phyloP scores from a whole-genome alignment of 2,888 invertebrate genomes.

The Taenaris catops region DNA sequence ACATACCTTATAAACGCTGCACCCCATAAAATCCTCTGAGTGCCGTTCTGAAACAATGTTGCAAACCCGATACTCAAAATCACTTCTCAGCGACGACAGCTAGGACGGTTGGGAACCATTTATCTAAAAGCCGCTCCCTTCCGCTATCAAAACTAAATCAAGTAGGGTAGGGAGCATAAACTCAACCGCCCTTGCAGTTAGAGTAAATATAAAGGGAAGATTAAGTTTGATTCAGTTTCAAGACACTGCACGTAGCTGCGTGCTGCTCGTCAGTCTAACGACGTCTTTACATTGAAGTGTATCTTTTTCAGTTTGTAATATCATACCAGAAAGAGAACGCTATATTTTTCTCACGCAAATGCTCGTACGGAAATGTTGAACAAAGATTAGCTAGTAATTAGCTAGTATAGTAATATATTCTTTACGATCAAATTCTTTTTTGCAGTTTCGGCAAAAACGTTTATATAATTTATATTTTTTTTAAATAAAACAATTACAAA shows the following conservation, averaged over 20 bases:
- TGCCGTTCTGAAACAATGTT: conserved; percentile 60
- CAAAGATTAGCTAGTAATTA: too few relatives aligned
- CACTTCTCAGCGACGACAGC: conserved; percentile 30
- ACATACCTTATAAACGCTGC: conserved; percentile 49
- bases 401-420: too few relatives aligned
- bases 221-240: conserved; percentile 73
- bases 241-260: conserved; percentile 53
- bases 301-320: too few relatives aligned
- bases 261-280: conserved; percentile 43
- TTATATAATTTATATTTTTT: too few relatives aligned
- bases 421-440: too few relatives aligned
- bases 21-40: conserved; percentile 44
- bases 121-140: conserved; percentile 73
- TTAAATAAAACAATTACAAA: too few relatives aligned
- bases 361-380: too few relatives aligned
- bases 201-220: conserved; percentile 74
- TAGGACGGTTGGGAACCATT: conserved; percentile 48
- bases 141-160: conserved; percentile 77
- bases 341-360: too few relatives aligned
- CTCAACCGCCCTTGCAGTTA: conserved; percentile 72
- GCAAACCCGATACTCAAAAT: conserved; percentile 46
- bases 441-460: too few relatives aligned
- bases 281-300: too few relatives aligned
- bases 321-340: too few relatives aligned
- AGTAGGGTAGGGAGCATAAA: conserved; percentile 67